Evolutionary conservation across 2,888 invertebrate genomes (phyloP).

Genomic region (Danaus chrysippus): DNA sequence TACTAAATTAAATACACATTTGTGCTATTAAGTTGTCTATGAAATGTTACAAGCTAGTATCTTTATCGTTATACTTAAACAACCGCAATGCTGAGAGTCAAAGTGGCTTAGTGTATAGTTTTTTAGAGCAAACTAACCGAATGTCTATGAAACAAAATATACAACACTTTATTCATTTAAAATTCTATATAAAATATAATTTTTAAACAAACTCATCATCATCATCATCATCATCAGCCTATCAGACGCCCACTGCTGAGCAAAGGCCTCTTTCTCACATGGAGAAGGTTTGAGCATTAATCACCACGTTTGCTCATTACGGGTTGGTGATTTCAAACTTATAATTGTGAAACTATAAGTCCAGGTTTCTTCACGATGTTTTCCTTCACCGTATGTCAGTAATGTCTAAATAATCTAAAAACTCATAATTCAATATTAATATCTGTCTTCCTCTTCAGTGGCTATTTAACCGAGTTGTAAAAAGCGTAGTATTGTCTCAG

Average conservation of each 20-base stretch:
- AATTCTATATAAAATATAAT: not conserved
- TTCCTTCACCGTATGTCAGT: no score
- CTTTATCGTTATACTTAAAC: not conserved
- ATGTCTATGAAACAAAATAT: not conserved
- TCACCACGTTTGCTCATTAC: no score
- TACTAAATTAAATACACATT: no score
- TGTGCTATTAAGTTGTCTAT: not conserved
- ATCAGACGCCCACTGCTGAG: no score
- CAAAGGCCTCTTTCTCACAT: no score
- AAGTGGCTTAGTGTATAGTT: constrained; percentile 1
- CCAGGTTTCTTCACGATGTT: no score
- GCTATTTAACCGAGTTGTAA: not conserved
- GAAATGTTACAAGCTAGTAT: not conserved
- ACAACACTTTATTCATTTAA: not conserved
- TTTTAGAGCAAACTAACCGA: constrained; percentile 1
- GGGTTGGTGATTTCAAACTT: no score
- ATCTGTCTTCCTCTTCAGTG: not conserved
- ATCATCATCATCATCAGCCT: no score
- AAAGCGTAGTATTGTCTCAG: not conserved
- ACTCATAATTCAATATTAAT: not conserved
- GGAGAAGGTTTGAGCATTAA: no score
- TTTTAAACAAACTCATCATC: not conserved
- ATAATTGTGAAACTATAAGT: no score
- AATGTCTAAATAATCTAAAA: no score
- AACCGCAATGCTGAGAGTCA: not conserved